phyloP scores from a whole-genome alignment of 2,797 vertebrate genomes.

The Graptemys geographica region DNA sequence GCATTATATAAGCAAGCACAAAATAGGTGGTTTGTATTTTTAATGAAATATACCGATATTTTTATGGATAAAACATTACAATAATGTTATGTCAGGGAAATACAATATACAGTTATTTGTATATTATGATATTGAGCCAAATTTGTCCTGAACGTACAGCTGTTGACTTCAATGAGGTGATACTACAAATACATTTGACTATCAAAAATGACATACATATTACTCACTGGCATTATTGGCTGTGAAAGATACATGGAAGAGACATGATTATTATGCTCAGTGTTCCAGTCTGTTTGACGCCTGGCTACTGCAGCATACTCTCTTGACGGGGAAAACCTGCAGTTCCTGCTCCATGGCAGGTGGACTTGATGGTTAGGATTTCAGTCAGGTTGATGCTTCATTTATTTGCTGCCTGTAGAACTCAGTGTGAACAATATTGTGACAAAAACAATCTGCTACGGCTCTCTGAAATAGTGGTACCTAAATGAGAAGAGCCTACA shows the following conservation, averaged over 20 bases:
- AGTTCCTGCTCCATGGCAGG: not conserved
- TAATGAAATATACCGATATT: not conserved
- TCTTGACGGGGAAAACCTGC: not conserved
- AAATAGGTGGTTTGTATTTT: not conserved
- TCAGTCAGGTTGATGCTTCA: not conserved
- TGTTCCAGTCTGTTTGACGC: not conserved
- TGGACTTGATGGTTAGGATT: not conserved
- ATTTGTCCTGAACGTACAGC: not conserved
- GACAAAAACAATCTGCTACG: conserved; percentile 52
- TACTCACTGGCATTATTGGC: not conserved
- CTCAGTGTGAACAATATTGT: not conserved
- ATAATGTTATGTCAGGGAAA: not conserved
- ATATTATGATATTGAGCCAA: not conserved
- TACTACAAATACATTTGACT: not conserved
- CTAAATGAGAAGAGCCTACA: conserved; percentile 37
- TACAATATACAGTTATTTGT: not conserved
- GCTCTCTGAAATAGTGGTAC: not conserved
- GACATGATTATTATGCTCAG: rapidly evolving
- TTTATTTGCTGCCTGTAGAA: conserved; percentile 25
- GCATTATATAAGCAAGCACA: rapidly evolving
- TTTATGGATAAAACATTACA: not conserved
- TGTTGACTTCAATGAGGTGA: not conserved
- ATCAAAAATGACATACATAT: not conserved
- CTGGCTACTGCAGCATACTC: not conserved
- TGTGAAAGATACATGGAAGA: not conserved